Percentiles rank a stretch among this genome's conserved stretches.
phyloP scores from a whole-genome alignment of 1,140 invertebrate genomes.

The Penaeus chinensis region DNA sequence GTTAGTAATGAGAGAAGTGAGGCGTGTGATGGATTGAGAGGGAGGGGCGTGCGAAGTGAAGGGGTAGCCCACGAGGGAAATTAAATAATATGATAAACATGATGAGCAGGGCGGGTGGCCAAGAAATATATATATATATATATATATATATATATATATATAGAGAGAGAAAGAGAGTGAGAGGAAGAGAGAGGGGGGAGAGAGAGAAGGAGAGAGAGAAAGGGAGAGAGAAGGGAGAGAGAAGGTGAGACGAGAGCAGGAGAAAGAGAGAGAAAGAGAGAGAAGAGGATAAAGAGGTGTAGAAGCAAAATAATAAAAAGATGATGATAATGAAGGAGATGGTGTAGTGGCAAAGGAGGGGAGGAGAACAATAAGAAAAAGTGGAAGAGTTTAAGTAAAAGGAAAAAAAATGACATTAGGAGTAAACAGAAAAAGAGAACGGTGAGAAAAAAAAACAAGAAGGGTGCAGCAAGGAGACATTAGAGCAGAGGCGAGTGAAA shows the following conservation, averaged over 20 bases:
- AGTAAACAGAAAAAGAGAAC: too few species aligned
- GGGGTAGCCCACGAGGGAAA: too few species aligned
- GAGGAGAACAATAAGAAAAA: not conserved
- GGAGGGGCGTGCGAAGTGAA: not conserved
- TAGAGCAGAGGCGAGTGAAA: too few species aligned
- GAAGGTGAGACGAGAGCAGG: not conserved
- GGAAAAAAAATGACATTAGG: not conserved
- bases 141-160: not conserved
- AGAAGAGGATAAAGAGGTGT: not conserved
- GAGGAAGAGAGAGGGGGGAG: not conserved
- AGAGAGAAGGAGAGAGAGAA: not conserved
- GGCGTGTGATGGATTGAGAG: not conserved
- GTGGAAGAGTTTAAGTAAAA: not conserved
- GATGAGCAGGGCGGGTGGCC: not conserved
- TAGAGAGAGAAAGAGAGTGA: not conserved
- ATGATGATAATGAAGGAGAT: not conserved
- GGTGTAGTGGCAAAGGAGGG: not conserved
- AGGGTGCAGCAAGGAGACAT: too few species aligned
- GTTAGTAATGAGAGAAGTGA: conserved; percentile 5
- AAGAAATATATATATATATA: not conserved
- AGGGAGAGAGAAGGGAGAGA: not conserved
- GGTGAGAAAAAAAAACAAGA: too few species aligned
- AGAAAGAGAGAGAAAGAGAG: not conserved
- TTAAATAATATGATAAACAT: not conserved
- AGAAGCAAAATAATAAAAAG: not conserved